phyloP scores from a whole-genome alignment of 2,797 vertebrate species.

The Eleutherodactylus coqui region DNA sequence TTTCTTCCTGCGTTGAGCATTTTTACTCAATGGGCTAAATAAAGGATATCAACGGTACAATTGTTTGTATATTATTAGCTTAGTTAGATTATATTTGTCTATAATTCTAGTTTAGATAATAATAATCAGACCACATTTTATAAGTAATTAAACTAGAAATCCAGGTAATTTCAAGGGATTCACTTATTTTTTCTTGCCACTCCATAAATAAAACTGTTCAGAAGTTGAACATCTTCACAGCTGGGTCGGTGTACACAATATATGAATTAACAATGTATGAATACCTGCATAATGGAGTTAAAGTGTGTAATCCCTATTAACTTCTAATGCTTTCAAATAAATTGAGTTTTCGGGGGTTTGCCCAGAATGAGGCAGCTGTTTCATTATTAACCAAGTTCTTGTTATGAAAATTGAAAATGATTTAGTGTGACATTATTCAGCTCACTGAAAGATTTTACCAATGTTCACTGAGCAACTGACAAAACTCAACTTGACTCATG shows the following conservation, averaged over 20 bases:
- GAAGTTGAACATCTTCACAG: background rate
- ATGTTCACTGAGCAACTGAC: slow-evolving; percentile 70
- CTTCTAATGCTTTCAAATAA: slow-evolving; percentile 56
- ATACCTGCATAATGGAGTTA: slow-evolving; percentile 51
- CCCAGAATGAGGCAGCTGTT: slow-evolving; percentile 64
- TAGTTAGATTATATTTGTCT: too few relatives aligned
- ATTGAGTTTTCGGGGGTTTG: slow-evolving; percentile 28
- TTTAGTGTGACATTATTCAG: slow-evolving; percentile 65
- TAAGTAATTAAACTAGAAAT: too few relatives aligned
- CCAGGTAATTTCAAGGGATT: too few relatives aligned
- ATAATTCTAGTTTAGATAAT: too few relatives aligned
- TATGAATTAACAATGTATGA: slow-evolving; percentile 41
- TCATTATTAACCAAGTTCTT: slow-evolving; percentile 60
- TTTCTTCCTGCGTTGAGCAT: too few relatives aligned
- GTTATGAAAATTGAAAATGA: slow-evolving; percentile 68
- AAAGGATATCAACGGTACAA: too few relatives aligned
- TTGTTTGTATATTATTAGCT: too few relatives aligned
- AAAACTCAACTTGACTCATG: slow-evolving; percentile 71
- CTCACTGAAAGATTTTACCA: slow-evolving; percentile 66
- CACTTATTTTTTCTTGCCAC: too few relatives aligned
- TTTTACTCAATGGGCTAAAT: too few relatives aligned
- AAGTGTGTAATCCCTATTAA: slow-evolving; percentile 57
- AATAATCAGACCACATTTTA: too few relatives aligned
- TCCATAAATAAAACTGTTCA: too few relatives aligned
- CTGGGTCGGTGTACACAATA: slow-evolving; percentile 16